These are phyloP conservation scores for Drosophila bipectinata DNA, from an alignment of 1,140 invertebrate genomes.

Conservation along the genomic window DNA sequence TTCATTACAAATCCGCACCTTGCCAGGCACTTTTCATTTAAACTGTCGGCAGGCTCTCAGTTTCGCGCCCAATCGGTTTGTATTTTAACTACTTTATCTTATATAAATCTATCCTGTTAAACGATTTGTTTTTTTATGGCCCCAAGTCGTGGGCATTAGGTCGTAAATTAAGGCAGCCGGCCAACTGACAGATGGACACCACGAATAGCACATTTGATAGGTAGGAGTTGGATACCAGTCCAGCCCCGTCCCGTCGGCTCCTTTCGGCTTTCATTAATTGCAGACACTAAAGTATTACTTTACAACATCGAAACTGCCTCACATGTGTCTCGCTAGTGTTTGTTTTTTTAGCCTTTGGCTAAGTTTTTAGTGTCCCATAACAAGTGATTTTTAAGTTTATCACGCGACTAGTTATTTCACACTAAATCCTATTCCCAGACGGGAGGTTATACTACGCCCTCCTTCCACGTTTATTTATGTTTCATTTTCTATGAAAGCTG, in stretches of 20 bases:
- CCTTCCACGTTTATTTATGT: background rate
- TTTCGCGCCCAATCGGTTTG: constrained; percentile 14
- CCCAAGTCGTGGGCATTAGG: constrained; percentile 34
- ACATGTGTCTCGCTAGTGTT: constrained; percentile 15
- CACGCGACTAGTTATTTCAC: constrained; percentile 17
- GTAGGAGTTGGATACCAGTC: constrained; percentile 20
- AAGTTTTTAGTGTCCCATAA: constrained; percentile 36
- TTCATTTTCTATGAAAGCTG: background rate
- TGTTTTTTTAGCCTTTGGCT: constrained; percentile 28
- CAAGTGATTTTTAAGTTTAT: constrained; percentile 39
- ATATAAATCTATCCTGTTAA: constrained; percentile 44
- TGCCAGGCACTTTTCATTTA: constrained; percentile 13
- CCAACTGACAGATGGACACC: constrained; percentile 37
- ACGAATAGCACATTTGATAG: constrained; percentile 11
- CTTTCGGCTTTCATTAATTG: constrained; percentile 29
- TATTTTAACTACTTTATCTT: constrained; percentile 22
- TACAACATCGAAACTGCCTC: constrained; percentile 24
- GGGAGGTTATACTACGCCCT: constrained; percentile 9
- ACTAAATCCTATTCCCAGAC: background rate
- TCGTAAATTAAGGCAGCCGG: constrained; percentile 40
- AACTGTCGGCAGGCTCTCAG: constrained; percentile 23
- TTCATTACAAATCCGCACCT: constrained; percentile 34
- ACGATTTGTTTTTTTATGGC: constrained; percentile 25
- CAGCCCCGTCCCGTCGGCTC: constrained; percentile 11
- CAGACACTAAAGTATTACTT: constrained; percentile 39